phyloP scores from a whole-genome alignment of 2,888 invertebrate genomes.

The Eubasilissa splendida region DNA sequence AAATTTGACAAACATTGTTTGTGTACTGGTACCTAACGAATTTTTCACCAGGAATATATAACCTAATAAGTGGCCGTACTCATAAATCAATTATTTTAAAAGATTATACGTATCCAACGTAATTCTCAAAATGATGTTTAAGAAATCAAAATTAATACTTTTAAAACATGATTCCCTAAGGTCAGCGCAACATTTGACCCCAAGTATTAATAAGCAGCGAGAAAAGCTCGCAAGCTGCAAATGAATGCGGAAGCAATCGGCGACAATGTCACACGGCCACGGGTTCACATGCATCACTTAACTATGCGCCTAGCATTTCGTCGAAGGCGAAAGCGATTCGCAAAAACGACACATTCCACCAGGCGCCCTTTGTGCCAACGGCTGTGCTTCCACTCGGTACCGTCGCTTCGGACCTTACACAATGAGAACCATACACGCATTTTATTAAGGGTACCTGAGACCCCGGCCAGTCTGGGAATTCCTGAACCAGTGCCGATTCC shows the following conservation, averaged over 20 bases:
- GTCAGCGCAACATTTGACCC: background rate
- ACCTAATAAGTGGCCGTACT: no score
- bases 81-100: no score
- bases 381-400: background rate
- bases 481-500: background rate
- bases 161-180: no score
- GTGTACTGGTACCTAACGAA: no score
- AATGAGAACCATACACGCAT: conserved; percentile 8
- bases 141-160: no score
- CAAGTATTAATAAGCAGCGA: background rate
- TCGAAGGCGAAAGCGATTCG: conserved; percentile 37
- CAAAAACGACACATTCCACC: conserved; percentile 15
- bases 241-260: conserved; percentile 13
- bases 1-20: no score
- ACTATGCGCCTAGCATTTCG: conserved; percentile 7
- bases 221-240: background rate
- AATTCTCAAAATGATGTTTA: no score
- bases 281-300: background rate
- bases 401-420: background rate
- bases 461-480: conserved; percentile 23
- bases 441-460: conserved; percentile 41
- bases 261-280: background rate
- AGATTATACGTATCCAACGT: no score
- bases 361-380: conserved; percentile 1
- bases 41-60: no score